Evolutionary conservation across 2,888 invertebrate genomes (phyloP), one percentile per base, ranked within the genome.

Genomic region (Noctua janthe): DNA sequence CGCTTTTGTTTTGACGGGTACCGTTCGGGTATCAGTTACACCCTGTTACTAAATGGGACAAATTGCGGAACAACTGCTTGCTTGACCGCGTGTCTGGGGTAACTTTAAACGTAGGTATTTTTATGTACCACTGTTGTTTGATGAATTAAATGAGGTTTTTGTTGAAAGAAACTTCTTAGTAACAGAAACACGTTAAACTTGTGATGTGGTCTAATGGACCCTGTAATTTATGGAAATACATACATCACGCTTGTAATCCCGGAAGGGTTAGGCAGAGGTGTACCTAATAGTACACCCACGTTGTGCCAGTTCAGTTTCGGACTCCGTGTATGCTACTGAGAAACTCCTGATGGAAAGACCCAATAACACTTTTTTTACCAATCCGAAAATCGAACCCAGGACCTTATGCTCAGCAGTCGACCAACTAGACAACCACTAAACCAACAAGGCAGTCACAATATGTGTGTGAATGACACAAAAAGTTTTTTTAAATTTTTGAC

Each of bases 31-130:
- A 67, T 51, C 59, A 49, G 29, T 29, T 73, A 80, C 80, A 56
- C 66, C 79, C 35, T 73, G 80, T 72, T 80, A 17, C 17, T 64
- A 54, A 72, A 54, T 47, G 71, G 43, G 1, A 54, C 72, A 64
- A 73, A 80, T 66, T 80, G 72, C 64, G 47, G n/a, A 66, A 56
- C 73, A 66, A 73, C 47, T 54, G 70, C n/a, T 70, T 54, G 66
- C n/a, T 59, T 71, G 56, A 80, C 81, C 59, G 47, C 74, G 29
- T 59, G 23, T n/a, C n/a, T 81, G 69, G 69, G 13, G 59, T 75
- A 70, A 69, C 15, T 10, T 80, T 15, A 74, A 43, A 35, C 49
- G 1, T 8, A n/a, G 20, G 0, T 15, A 20, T 35, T 81, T 51
- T 54, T 17, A 59, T 47, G 43, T 62, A 43, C 20, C 23, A 15